These are phyloP conservation scores for Onychomys torridus DNA, from an alignment of 2,797 vertebrate species.

Conservation along the genomic window DNA sequence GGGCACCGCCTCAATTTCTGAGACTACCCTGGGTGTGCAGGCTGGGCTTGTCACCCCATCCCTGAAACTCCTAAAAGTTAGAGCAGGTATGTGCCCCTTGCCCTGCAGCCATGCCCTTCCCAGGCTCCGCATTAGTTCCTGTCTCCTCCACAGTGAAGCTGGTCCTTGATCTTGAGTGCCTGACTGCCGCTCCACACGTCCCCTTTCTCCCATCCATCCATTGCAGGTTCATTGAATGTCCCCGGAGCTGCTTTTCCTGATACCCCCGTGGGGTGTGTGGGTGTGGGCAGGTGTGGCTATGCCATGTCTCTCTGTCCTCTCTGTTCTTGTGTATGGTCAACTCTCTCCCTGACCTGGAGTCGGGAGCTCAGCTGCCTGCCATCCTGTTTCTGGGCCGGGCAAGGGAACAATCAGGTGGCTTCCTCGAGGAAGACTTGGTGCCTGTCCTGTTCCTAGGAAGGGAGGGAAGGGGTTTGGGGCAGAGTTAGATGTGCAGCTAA, in stretches of 20 bases:
- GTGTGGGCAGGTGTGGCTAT: background rate
- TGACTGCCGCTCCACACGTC: background rate
- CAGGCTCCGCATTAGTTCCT: background rate
- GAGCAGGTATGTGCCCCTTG: background rate
- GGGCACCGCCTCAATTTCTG: background rate
- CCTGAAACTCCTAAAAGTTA: background rate
- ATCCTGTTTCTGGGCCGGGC: background rate
- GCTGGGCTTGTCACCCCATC: background rate
- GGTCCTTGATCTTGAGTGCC: background rate
- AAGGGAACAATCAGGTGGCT: background rate
- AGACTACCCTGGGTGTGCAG: background rate
- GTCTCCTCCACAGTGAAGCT: background rate
- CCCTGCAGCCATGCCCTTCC: background rate
- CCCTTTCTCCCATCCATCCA: too few relatives aligned
- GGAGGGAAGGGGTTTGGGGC: background rate
- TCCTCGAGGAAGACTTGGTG: background rate
- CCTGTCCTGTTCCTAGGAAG: background rate
- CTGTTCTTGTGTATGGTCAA: background rate
- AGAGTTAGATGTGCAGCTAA: background rate
- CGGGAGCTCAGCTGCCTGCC: background rate
- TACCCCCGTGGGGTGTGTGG: background rate
- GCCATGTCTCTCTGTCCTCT: too few relatives aligned
- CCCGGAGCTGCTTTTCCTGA: background rate
- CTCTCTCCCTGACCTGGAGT: background rate
- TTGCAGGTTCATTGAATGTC: background rate